Evolutionary conservation across 1,140 invertebrate species (phyloP).

Genomic region (Orius laevigatus): DNA sequence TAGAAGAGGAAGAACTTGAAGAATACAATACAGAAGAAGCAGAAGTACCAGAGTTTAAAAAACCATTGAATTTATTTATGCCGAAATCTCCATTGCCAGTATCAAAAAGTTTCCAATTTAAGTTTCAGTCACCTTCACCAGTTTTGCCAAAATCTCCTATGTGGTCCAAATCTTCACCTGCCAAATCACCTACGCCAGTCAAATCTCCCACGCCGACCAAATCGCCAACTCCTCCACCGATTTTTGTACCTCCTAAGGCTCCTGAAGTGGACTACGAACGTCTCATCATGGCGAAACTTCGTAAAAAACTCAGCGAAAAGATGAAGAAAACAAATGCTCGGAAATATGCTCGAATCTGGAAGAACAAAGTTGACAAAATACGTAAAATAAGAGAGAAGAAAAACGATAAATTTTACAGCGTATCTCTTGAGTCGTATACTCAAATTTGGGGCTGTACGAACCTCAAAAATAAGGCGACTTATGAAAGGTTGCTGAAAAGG

Average conservation of each 20-base stretch:
- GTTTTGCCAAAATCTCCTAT: neutral
- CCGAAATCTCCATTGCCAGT: neutral
- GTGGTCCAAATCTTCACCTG: neutral
- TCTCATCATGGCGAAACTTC: constrained; percentile 12
- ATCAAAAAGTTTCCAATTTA: neutral
- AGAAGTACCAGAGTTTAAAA: neutral
- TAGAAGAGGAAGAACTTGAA: constrained; percentile 20
- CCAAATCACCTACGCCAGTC: neutral
- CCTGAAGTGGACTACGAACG: neutral
- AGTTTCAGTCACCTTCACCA: neutral
- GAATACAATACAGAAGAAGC: neutral
- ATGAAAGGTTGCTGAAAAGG: constrained; percentile 10
- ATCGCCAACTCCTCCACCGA: neutral
- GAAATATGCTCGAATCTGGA: constrained; percentile 17
- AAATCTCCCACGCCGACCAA: neutral
- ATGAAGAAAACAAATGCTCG: constrained; percentile 14
- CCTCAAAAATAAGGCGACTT: neutral
- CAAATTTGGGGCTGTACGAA: constrained; percentile 15
- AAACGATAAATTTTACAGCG: constrained; percentile 3
- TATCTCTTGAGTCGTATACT: constrained; percentile 14
- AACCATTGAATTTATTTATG: neutral
- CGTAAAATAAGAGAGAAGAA: constrained; percentile 9
- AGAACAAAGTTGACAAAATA: constrained; percentile 15
- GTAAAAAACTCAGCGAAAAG: constrained; percentile 16
- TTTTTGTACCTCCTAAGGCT: neutral